Conservation (phyloP, 2,797 vertebrate genomes). For the Takifugu rubripes region DNA sequence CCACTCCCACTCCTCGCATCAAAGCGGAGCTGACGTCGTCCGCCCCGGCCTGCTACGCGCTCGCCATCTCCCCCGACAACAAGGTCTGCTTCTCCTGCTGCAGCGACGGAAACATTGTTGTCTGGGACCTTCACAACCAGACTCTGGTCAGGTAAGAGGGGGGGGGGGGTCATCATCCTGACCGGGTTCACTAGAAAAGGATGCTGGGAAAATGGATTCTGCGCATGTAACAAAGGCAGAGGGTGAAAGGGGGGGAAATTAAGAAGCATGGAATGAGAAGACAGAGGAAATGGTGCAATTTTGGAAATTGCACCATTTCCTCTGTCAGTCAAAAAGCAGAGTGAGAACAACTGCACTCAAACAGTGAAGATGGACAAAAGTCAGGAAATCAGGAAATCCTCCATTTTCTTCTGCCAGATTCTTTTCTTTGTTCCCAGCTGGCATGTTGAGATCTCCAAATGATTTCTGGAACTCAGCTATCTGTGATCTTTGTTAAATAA, state of each 20-base stretch:
- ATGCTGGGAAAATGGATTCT: constrained; percentile 3
- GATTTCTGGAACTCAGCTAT: too few relatives aligned
- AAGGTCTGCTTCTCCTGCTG: constrained; percentile 90
- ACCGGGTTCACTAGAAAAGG: neutral
- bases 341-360: neutral
- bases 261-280: neutral
- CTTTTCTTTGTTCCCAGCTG: too few relatives aligned
- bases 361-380: neutral
- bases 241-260: neutral
- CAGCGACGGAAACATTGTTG: constrained; percentile 80
- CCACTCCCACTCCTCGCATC: constrained; percentile 73
- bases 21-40: constrained; percentile 73
- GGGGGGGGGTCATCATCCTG: neutral
- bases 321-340: constrained; percentile 8
- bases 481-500: too few relatives aligned
- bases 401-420: too few relatives aligned
- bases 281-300: constrained; percentile 5
- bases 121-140: constrained; percentile 76
- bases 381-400: neutral
- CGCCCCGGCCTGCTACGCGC: constrained; percentile 70
- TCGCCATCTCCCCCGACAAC: constrained; percentile 74
- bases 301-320: neutral
- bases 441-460: too few relatives aligned
- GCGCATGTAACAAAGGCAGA: neutral
- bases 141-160: constrained; percentile 65